Percentiles rank a stretch among this genome's conserved stretches.
phyloP scores from a whole-genome alignment of 1,140 invertebrate genomes.

The Danaus plexippus region DNA sequence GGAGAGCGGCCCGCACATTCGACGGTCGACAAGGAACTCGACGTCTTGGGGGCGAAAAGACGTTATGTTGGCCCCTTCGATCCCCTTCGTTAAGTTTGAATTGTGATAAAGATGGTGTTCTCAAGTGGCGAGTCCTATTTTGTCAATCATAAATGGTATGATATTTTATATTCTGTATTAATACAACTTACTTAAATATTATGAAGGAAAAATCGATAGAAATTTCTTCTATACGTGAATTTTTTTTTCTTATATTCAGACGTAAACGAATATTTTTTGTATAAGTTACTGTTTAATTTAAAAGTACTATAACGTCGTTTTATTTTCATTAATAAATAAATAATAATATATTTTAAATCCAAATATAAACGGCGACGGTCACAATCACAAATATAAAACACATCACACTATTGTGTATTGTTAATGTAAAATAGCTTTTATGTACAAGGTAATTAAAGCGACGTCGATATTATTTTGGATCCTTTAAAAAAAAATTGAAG shows the following conservation, averaged over 20 bases:
- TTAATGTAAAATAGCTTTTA: slow-evolving; percentile 22
- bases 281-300: no score
- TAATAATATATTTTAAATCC: slow-evolving; percentile 8
- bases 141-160: no score
- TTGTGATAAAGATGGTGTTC: slow-evolving; percentile 43
- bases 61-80: slow-evolving; percentile 59
- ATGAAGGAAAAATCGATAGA: no score
- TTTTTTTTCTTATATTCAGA: no score
- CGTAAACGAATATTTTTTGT: no score
- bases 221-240: no score
- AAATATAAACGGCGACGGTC: slow-evolving; percentile 23
- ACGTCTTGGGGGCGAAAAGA: slow-evolving; percentile 64
- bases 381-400: slow-evolving; percentile 14
- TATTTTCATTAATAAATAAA: slow-evolving; percentile 3
- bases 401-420: slow-evolving; percentile 1
- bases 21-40: slow-evolving; percentile 62
- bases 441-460: slow-evolving; percentile 10
- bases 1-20: slow-evolving; percentile 46
- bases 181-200: no score
- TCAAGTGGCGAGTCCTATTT: slow-evolving; percentile 25
- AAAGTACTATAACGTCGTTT: not conserved
- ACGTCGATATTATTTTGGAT: slow-evolving; percentile 1
- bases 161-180: no score
- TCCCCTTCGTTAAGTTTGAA: slow-evolving; percentile 57
- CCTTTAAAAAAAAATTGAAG: slow-evolving; percentile 47